These are phyloP conservation scores for Acipenser ruthenus DNA, from an alignment of 2,797 vertebrate genomes.

Conservation along the genomic window DNA sequence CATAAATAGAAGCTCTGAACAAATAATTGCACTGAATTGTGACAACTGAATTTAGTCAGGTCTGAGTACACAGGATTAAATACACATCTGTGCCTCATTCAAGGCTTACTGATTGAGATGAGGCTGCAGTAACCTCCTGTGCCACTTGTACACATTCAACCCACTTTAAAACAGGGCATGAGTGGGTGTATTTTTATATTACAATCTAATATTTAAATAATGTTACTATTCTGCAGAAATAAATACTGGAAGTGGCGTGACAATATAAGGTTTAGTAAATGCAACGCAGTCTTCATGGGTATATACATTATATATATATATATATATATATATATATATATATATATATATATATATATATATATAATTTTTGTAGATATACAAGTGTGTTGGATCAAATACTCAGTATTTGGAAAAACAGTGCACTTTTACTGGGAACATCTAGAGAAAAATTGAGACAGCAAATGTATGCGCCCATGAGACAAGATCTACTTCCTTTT, in stretches of 20 bases:
- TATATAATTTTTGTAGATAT: no score
- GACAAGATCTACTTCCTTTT: no score
- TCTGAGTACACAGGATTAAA: background rate
- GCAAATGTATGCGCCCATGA: no score
- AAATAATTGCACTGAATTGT: slow-evolving; percentile 67
- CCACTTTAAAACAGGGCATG: background rate
- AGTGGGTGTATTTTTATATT: background rate
- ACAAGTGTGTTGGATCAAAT: no score
- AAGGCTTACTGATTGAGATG: background rate
- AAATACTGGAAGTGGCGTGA: slow-evolving; percentile 60
- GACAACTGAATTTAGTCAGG: slow-evolving; percentile 41
- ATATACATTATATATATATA: no score
- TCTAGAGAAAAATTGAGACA: no score
- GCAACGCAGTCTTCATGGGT: slow-evolving; percentile 23
- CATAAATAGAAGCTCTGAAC: background rate
- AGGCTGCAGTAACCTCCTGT: background rate
- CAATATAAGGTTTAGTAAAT: slow-evolving; percentile 57
- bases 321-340: no score
- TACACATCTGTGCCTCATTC: background rate
- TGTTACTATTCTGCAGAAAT: slow-evolving; percentile 20
- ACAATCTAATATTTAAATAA: background rate
- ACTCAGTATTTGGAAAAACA: no score
- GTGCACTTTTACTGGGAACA: no score
- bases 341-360: no score
- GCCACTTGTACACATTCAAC: background rate